Conservation (phyloP, 2,797 vertebrate species). For the Crocodylus rhombifer region DNA sequence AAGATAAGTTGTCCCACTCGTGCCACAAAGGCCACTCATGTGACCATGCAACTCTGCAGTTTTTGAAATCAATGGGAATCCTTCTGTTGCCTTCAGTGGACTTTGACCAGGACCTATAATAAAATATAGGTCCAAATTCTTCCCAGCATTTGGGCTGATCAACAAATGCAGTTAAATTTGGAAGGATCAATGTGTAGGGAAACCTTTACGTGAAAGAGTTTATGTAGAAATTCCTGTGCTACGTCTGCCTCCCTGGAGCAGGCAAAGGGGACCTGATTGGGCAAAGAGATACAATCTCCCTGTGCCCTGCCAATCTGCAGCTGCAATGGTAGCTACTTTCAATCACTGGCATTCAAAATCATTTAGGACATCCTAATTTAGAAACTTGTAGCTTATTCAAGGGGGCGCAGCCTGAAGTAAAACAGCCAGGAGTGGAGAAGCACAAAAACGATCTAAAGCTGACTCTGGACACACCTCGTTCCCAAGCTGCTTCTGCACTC, state of each 20-base stretch:
- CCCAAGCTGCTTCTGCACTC: neutral
- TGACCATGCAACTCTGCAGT: neutral
- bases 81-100: neutral
- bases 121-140: neutral
- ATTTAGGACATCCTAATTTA: neutral
- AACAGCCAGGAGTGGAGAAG: neutral
- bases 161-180: neutral
- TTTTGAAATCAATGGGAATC: neutral
- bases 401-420: neutral
- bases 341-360: neutral
- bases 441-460: neutral
- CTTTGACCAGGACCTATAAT: neutral
- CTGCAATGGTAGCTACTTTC: neutral
- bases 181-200: neutral
- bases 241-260: neutral
- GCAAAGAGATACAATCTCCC: neutral
- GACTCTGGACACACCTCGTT: neutral
- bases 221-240: neutral
- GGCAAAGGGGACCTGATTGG: neutral
- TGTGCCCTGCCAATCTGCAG: neutral
- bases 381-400: neutral
- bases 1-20: neutral
- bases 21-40: neutral
- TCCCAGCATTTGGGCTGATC: neutral
- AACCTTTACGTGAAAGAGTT: fast-evolving